Conservation (phyloP, 2,797 vertebrate species). For the Masticophis lateralis region DNA sequence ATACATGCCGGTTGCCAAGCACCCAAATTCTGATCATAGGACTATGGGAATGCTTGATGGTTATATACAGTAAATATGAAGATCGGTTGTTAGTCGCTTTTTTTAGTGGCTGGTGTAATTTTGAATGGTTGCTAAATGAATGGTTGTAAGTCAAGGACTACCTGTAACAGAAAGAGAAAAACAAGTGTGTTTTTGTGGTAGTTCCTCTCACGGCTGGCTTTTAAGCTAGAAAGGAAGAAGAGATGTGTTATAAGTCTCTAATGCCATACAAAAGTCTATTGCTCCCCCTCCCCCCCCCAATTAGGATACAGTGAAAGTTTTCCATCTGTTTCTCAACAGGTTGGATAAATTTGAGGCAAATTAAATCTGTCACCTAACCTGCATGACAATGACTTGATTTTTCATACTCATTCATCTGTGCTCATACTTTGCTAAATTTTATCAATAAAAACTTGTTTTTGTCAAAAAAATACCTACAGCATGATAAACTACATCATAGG, state of each 20-base stretch:
- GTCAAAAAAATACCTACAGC: background rate
- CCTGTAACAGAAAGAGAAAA: background rate
- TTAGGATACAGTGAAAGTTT: background rate
- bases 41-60: background rate
- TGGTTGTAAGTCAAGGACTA: too few species aligned
- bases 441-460: background rate
- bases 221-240: background rate
- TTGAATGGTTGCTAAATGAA: too few species aligned
- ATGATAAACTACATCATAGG: background rate
- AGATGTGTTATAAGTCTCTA: background rate
- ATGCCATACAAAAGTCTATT: background rate
- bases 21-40: background rate
- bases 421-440: background rate
- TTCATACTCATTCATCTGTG: background rate
- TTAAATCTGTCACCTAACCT: background rate
- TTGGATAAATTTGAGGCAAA: background rate
- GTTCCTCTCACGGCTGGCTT: background rate
- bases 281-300: rapidly evolving
- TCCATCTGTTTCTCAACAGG: background rate
- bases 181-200: background rate
- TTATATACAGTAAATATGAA: background rate
- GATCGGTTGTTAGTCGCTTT: background rate
- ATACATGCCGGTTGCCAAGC: background rate
- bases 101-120: too few species aligned
- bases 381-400: background rate